Conservation (phyloP, 2,797 vertebrate species). For the Emys orbicularis region DNA sequence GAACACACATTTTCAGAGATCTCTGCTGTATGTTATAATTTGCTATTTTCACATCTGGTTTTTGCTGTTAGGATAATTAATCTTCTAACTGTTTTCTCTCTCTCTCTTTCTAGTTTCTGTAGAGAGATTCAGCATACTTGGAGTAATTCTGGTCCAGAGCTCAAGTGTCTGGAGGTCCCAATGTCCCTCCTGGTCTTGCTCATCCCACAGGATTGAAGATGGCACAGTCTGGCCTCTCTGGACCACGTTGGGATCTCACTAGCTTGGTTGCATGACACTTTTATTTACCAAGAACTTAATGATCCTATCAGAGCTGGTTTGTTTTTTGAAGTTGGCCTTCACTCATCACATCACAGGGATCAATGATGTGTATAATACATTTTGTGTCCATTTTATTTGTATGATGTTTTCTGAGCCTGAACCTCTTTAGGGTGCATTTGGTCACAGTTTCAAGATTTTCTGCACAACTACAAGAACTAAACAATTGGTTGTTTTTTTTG, state of each 20-base stretch:
- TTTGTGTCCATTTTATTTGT: slow-evolving; percentile 32
- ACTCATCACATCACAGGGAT: slow-evolving; percentile 78
- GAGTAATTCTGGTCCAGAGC: neutral
- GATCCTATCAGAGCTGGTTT: slow-evolving; percentile 57
- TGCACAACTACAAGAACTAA: neutral
- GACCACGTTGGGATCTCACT: slow-evolving; percentile 32
- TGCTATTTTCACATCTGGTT: neutral
- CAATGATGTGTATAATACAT: slow-evolving; percentile 8
- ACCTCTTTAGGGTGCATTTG: neutral
- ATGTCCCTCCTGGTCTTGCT: slow-evolving; percentile 57
- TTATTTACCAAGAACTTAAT: slow-evolving; percentile 71
- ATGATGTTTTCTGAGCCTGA: slow-evolving; percentile 23
- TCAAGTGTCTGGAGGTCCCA: slow-evolving; percentile 78
- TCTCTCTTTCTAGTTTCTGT: neutral
- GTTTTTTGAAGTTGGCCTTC: slow-evolving; percentile 72
- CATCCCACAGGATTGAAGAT: slow-evolving; percentile 38
- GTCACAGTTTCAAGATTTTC: neutral
- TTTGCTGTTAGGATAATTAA: neutral
- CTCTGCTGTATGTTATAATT: neutral
- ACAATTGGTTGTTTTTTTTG: neutral
- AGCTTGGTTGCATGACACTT: slow-evolving; percentile 58
- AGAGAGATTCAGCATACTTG: neutral
- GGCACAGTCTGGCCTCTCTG: slow-evolving; percentile 56
- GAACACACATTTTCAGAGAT: neutral
- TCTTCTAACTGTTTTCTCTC: neutral